phyloP scores from a whole-genome alignment of 2,888 invertebrate species.

The Drepana falcataria region DNA sequence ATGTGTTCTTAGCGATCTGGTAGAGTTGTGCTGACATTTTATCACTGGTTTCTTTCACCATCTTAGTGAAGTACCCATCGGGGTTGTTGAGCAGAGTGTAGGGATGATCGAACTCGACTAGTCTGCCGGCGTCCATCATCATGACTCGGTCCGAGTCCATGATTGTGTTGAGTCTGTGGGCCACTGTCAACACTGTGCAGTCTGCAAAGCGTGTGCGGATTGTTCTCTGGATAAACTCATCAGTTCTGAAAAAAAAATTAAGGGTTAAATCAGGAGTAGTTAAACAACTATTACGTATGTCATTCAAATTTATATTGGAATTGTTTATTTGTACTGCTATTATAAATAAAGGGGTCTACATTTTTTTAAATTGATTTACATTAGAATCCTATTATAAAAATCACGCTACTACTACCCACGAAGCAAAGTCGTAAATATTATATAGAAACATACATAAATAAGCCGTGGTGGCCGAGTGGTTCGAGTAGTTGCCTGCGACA shows the following conservation, averaged over 20 bases:
- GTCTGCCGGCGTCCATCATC: constrained; percentile 89
- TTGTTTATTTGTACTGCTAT: no score
- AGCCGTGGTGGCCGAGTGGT: no score
- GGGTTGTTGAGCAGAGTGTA: constrained; percentile 80
- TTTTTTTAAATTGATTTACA: no score
- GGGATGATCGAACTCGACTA: constrained; percentile 86
- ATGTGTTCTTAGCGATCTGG: constrained; percentile 67
- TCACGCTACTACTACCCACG: no score
- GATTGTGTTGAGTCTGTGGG: constrained; percentile 93
- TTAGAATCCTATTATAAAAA: no score
- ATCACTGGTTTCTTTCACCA: constrained; percentile 84
- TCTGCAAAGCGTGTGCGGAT: constrained; percentile 87
- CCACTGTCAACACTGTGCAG: constrained; percentile 94
- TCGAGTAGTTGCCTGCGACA: no score
- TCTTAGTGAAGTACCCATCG: constrained; percentile 80
- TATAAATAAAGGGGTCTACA: no score
- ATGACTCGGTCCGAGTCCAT: constrained; percentile 95
- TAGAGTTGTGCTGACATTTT: constrained; percentile 68
- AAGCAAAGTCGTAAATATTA: no score
- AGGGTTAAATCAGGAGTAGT: background rate
- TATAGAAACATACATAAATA: no score
- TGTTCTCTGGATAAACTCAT: constrained; percentile 89
- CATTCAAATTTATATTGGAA: no score
- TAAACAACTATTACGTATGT: no score
- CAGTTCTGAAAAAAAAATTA: constrained; percentile 80